phyloP scores from a whole-genome alignment of 2,113 vertebrate genomes.

The Varanus salvator region DNA sequence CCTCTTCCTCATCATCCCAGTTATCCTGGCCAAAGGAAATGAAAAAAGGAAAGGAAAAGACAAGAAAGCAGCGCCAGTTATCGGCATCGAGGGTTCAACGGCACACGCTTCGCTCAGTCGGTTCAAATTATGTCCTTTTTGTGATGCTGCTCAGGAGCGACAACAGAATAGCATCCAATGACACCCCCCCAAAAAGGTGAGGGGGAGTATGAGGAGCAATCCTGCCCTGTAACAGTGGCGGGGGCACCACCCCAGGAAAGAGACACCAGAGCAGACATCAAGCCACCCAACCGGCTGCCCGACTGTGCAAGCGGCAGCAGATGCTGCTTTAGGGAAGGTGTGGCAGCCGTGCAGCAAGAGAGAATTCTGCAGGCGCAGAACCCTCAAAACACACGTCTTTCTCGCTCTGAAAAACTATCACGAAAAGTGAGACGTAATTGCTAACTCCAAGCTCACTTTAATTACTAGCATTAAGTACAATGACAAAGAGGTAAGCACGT shows the following conservation, averaged over 20 bases:
- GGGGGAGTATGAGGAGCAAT: background rate
- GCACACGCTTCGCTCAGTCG: background rate
- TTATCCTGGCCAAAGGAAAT: constrained; percentile 85
- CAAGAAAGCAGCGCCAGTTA: background rate
- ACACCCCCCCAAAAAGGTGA: background rate
- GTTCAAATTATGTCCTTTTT: background rate
- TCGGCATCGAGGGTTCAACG: background rate
- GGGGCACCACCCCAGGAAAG: too few relatives aligned
- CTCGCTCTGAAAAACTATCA: rapidly evolving
- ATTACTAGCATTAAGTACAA: rapidly evolving
- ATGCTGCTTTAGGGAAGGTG: too few relatives aligned
- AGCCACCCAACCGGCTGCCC: too few relatives aligned
- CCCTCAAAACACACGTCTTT: background rate
- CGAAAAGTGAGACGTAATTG: rapidly evolving
- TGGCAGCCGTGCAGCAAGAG: background rate
- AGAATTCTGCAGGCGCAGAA: background rate
- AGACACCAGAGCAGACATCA: too few relatives aligned
- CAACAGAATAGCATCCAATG: too few relatives aligned
- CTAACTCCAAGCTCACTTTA: background rate
- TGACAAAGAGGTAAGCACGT: background rate
- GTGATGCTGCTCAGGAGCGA: background rate
- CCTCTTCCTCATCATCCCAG: constrained; percentile 93
- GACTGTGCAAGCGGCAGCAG: background rate
- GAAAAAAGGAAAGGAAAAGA: too few relatives aligned
- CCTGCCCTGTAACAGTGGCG: background rate